A percentile compares a stretch with the other conserved stretches of the same genome.
Conservation (phyloP, 2,113 vertebrate species). For the Amblyopsis rosae region DNA sequence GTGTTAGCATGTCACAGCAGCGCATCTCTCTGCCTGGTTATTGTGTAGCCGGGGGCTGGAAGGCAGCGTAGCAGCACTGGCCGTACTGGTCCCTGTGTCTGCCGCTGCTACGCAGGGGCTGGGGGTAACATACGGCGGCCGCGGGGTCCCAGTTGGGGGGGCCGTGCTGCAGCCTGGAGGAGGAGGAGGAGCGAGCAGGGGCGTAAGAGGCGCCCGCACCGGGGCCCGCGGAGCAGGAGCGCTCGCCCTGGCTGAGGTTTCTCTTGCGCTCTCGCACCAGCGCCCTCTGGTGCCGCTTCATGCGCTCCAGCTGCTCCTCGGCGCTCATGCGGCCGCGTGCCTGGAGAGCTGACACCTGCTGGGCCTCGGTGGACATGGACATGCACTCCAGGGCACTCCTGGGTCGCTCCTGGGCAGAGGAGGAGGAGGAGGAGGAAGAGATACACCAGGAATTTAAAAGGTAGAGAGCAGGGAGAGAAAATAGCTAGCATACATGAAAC, state of each 20-base stretch:
- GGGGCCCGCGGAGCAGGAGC: conserved; percentile 60
- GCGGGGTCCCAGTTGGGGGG: conserved; percentile 79
- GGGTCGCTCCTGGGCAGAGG: conserved; percentile 83
- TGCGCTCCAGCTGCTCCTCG: conserved; percentile 93
- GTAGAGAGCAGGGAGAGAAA: background rate
- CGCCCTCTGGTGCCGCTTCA: conserved; percentile 94
- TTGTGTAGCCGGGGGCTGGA: conserved; percentile 47
- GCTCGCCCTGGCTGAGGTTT: conserved; percentile 90
- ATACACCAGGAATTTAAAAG: too few relatives aligned
- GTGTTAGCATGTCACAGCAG: conserved; percentile 61
- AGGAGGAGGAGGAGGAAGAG: background rate
- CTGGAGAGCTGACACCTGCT: conserved; percentile 43
- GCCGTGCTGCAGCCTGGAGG: conserved; percentile 68
- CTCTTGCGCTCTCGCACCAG: conserved; percentile 91
- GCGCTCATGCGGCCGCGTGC: conserved; percentile 86
- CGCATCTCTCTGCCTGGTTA: conserved; percentile 33
- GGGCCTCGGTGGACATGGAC: conserved; percentile 82
- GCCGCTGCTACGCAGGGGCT: conserved; percentile 52
- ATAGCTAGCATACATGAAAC: background rate
- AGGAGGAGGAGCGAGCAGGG: conserved; percentile 52
- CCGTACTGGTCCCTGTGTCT: conserved; percentile 66
- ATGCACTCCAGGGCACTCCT: conserved; percentile 97
- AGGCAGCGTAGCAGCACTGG: conserved; percentile 48
- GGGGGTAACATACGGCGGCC: conserved; percentile 91
- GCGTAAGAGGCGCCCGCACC: conserved; percentile 28